phyloP scores from a whole-genome alignment of 2,888 invertebrate genomes.

The Eudasyphora cyanicolor region DNA sequence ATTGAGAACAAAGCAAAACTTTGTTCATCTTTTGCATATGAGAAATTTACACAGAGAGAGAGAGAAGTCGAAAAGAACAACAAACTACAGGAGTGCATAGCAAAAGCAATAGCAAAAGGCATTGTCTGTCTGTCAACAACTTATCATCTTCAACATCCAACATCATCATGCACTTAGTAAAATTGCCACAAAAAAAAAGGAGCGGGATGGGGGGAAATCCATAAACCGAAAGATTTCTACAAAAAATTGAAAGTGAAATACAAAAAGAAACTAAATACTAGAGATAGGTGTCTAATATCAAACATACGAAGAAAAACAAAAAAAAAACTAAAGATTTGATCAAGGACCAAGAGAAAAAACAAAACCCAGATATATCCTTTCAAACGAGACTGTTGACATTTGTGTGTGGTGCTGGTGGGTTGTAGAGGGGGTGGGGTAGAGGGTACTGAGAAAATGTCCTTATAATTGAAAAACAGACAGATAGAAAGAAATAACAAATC shows the following conservation, averaged over 20 bases:
- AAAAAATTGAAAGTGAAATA: conserved; percentile 20
- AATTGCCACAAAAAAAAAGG: not conserved
- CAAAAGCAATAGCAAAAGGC: conserved; percentile 8
- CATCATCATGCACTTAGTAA: conserved; percentile 7
- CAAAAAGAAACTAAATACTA: conserved; percentile 22
- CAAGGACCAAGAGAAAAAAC: not conserved
- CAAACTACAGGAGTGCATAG: conserved; percentile 35
- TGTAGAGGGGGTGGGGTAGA: not conserved
- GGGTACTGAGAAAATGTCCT: too few species aligned
- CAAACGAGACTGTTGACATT: not conserved
- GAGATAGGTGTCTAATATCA: not conserved
- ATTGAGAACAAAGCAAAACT: conserved; percentile 57
- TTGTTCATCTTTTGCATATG: conserved; percentile 41
- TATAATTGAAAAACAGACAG: not conserved
- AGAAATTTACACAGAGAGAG: conserved; percentile 6
- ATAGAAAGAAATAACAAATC: not conserved
- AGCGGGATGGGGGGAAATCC: too few species aligned
- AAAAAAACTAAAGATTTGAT: conserved; percentile 16
- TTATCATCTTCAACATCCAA: not conserved
- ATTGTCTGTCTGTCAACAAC: conserved; percentile 1
- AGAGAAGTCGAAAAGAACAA: conserved; percentile 25
- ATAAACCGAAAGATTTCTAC: too few species aligned
- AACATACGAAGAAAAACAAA: not conserved
- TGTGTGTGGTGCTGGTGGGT: too few species aligned
- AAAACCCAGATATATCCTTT: not conserved